These are phyloP conservation scores for Gymnorhina tibicen DNA, from an alignment of 2,113 vertebrate genomes.

Conservation along the genomic window DNA sequence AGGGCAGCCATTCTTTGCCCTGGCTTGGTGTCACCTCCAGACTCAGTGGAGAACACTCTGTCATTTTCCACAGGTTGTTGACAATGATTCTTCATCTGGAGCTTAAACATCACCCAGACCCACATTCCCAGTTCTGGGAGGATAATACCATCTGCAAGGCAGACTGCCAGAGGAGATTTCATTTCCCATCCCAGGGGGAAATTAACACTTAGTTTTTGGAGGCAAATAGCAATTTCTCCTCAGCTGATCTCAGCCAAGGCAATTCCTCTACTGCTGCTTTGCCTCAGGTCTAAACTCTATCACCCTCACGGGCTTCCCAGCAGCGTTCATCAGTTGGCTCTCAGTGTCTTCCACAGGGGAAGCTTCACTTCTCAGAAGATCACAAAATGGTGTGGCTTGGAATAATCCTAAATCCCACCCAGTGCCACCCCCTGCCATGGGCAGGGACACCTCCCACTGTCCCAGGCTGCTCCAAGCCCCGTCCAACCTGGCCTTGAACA, in stretches of 20 bases:
- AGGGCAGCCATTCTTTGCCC: neutral
- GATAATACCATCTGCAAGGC: neutral
- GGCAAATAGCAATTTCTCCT: neutral
- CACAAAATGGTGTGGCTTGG: neutral
- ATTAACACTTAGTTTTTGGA: neutral
- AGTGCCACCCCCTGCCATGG: neutral
- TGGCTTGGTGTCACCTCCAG: neutral
- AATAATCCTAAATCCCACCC: fast-evolving
- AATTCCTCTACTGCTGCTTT: neutral
- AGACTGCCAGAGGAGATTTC: neutral
- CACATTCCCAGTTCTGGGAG: neutral
- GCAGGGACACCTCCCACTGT: neutral
- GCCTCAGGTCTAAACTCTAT: neutral
- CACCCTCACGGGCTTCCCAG: neutral
- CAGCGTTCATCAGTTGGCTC: neutral
- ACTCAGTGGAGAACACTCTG: neutral
- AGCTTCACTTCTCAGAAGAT: neutral
- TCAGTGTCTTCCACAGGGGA: neutral
- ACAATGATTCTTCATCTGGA: neutral
- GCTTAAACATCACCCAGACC: neutral
- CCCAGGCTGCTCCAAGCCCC: neutral
- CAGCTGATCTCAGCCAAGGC: neutral
- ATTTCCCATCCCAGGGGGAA: neutral
- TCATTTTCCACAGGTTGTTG: neutral
- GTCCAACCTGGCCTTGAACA: fast-evolving